Base-by-base conservation (phyloP, 2,113 vertebrate genomes). In the Urocynchramus pylzowi region DNA sequence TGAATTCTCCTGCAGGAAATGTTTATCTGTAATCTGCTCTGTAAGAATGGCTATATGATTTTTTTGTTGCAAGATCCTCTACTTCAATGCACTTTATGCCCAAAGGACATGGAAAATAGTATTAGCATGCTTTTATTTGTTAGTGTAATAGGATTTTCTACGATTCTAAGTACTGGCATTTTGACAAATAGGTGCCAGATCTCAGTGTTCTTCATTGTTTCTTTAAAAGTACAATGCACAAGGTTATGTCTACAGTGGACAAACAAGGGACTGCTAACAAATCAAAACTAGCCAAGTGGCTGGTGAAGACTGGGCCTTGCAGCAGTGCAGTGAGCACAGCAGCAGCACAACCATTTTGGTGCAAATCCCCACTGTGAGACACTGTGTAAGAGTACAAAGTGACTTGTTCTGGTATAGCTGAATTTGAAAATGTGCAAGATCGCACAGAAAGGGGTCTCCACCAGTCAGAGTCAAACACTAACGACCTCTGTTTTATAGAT, bases 141-240 rank as follows among this genome's bases (percentile, higher is more conserved):
- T 94, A 87, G 27, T 39, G 12, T 78, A 35, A 71, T 24, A 84
- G 45, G 79, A 95, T 89, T 92, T 90, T 79, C 76, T 91, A 11
- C 37, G 4, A 84, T 83, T 90, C 42, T 65, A 47, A 90, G 35
- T 33, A 70, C 41, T 67, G 59, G 71, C 37, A 56, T 67, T 87
- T 81, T 68, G 60, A 75, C 53, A 91, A 89, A 81, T 6, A 31
- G 27, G 35, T 79, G 85, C 45, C 12, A 71, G 69, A 84, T 45
- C 47, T 82, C 84, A 87, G 56, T 81, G 75, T 78, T 64, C 49
- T 68, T 60, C 71, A 83, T 54, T 95, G 84, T 95, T 95, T 93
- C 42, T 78, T 82, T 76, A 39, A 28, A 70, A 75, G 61, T 31
- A 83, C 59, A 91, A 47, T 13, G 39, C 35, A 31, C 44, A 82